Conservation (phyloP, 2,113 vertebrate species). For the Bos indicus region DNA sequence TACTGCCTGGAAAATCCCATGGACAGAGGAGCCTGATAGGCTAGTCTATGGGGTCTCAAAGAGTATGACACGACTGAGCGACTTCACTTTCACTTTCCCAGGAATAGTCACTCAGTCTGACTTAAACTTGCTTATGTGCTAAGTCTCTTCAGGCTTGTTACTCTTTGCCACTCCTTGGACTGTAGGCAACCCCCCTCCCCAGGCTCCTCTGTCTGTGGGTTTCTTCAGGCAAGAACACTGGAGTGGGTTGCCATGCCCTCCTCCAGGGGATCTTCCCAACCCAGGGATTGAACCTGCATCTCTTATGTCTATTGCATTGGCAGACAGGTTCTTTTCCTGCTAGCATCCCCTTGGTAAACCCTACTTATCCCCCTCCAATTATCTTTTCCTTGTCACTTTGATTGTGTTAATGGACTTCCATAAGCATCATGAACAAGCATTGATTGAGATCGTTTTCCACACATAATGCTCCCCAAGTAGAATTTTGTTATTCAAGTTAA, state of each 20-base stretch:
- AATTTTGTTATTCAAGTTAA: background rate
- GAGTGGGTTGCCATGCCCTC: background rate
- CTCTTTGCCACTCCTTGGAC: background rate
- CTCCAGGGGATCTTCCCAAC: background rate
- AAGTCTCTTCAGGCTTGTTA: background rate
- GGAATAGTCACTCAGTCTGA: background rate
- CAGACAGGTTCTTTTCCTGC: background rate
- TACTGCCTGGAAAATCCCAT: too few species aligned
- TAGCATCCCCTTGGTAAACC: background rate
- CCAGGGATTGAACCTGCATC: background rate
- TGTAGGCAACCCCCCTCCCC: background rate
- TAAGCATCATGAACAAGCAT: background rate
- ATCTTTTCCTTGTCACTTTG: background rate
- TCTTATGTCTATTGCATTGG: background rate
- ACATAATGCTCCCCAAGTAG: background rate
- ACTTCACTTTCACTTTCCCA: background rate
- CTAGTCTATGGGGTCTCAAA: too few species aligned
- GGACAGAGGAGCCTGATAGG: too few species aligned
- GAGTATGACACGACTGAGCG: rapidly evolving
- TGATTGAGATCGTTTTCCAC: background rate
- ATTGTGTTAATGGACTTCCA: background rate
- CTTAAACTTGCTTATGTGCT: background rate
- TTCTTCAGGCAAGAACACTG: background rate
- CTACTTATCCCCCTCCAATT: background rate
- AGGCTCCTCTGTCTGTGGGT: rapidly evolving